A percentile compares a stretch with the other conserved stretches of the same genome.
These are phyloP conservation scores for Pyrgus malvae DNA, from an alignment of 2,888 invertebrate genomes.

Conservation along the genomic window DNA sequence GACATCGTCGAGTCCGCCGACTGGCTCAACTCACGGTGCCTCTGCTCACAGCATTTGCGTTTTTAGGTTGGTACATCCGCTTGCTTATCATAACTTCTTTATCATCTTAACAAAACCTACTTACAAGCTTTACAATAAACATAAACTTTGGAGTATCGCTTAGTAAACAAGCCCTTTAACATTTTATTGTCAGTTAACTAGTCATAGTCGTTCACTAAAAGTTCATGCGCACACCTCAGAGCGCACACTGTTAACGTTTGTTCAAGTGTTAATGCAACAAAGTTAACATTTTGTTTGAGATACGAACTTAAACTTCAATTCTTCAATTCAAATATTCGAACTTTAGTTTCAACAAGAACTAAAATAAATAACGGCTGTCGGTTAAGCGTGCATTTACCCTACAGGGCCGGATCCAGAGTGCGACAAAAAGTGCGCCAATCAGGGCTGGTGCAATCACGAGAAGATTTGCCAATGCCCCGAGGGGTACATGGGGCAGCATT, in stretches of 20 bases:
- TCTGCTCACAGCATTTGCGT: conserved; percentile 77
- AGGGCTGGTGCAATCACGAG: conserved; percentile 91
- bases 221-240: conserved; percentile 4
- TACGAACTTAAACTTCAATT: too few relatives aligned
- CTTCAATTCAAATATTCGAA: too few relatives aligned
- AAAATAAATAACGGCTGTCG: too few relatives aligned
- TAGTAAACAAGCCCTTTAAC: too few relatives aligned
- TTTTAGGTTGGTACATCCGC: conserved; percentile 77
- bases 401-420: conserved; percentile 94
- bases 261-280: neutral
- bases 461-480: conserved; percentile 94
- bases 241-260: neutral
- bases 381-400: neutral
- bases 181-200: neutral
- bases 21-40: conserved; percentile 68
- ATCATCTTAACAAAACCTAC: conserved; percentile 3
- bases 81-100: conserved; percentile 47
- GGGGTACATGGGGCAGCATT: conserved; percentile 95
- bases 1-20: conserved; percentile 62
- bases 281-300: neutral
- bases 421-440: conserved; percentile 92
- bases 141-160: too few relatives aligned
- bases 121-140: too few relatives aligned
- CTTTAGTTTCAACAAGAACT: too few relatives aligned
- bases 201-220: neutral